Percentiles rank a stretch among this genome's conserved stretches.
These are phyloP conservation scores for Percopsis omiscomaycus DNA, from an alignment of 2,797 vertebrate species.

Conservation along the genomic window DNA sequence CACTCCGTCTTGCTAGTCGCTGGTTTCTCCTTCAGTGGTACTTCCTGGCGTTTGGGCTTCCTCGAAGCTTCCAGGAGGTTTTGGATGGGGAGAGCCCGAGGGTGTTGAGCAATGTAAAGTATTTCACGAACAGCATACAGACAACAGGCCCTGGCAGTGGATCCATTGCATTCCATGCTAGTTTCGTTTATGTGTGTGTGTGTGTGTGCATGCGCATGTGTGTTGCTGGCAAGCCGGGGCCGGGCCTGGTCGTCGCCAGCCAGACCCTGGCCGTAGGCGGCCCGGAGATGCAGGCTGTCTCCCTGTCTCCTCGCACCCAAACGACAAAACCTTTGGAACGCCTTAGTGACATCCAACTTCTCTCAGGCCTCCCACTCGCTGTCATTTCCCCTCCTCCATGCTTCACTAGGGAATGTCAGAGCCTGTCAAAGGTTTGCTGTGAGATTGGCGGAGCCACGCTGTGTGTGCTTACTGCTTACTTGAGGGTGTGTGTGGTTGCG, in stretches of 20 bases:
- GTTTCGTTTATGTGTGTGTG: background rate
- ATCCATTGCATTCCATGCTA: background rate
- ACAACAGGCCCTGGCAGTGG: background rate
- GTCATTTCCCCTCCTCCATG: constrained; percentile 3
- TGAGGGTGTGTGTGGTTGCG: constrained; percentile 5
- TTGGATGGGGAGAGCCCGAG: background rate
- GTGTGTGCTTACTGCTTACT: background rate
- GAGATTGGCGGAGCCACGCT: constrained; percentile 11
- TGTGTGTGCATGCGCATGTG: constrained; percentile 3
- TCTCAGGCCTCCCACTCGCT: background rate
- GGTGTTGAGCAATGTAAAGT: background rate
- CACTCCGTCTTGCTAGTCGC: too few relatives aligned
- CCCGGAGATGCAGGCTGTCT: constrained; percentile 28
- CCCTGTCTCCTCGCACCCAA: constrained; percentile 42
- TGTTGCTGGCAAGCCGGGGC: background rate
- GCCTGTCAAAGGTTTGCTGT: constrained; percentile 11
- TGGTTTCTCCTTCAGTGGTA: background rate
- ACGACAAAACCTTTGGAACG: constrained; percentile 25
- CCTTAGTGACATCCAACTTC: constrained; percentile 34
- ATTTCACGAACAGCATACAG: background rate
- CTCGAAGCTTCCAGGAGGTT: background rate
- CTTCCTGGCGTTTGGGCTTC: background rate
- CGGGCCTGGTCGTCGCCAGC: background rate
- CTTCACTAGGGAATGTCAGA: background rate
- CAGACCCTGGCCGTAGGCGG: constrained; percentile 8